Evolutionary conservation across 2,797 vertebrate genomes (phyloP).

Genomic region (Acropternis orthonyx): DNA sequence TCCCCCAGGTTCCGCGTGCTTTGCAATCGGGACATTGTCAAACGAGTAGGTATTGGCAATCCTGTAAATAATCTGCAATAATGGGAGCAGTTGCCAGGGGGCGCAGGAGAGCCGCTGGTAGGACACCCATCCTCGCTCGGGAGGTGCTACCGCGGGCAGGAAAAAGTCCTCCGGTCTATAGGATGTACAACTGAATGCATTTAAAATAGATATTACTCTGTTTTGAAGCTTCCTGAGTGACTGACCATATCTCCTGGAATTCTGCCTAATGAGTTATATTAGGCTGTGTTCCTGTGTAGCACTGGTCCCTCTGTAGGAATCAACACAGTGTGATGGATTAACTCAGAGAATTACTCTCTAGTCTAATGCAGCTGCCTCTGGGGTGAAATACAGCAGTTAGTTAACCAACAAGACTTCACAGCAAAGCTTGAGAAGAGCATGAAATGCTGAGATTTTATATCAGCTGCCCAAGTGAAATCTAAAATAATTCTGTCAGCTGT

Average conservation of each 20-base stretch:
- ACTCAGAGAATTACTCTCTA: background rate
- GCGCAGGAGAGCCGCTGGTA: constrained; percentile 29
- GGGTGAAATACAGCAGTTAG: background rate
- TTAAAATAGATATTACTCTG: background rate
- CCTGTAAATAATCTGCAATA: background rate
- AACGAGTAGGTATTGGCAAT: background rate
- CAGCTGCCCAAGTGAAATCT: background rate
- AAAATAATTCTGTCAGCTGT: background rate
- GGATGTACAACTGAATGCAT: background rate
- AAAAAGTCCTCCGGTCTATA: background rate
- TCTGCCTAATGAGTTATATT: background rate
- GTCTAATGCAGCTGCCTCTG: background rate
- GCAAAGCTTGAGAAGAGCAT: background rate
- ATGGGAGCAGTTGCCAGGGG: constrained; percentile 25
- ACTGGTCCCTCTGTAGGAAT: background rate
- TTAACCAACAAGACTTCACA: background rate
- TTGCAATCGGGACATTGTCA: background rate
- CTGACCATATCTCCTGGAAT: background rate
- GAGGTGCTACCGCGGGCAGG: background rate
- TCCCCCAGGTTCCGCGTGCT: background rate
- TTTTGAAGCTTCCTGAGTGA: background rate
- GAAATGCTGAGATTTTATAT: background rate
- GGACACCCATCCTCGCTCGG: background rate
- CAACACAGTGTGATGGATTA: background rate
- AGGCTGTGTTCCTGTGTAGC: background rate